phyloP scores from a whole-genome alignment of 2,113 vertebrate species.

The Aviceda subcristata region DNA sequence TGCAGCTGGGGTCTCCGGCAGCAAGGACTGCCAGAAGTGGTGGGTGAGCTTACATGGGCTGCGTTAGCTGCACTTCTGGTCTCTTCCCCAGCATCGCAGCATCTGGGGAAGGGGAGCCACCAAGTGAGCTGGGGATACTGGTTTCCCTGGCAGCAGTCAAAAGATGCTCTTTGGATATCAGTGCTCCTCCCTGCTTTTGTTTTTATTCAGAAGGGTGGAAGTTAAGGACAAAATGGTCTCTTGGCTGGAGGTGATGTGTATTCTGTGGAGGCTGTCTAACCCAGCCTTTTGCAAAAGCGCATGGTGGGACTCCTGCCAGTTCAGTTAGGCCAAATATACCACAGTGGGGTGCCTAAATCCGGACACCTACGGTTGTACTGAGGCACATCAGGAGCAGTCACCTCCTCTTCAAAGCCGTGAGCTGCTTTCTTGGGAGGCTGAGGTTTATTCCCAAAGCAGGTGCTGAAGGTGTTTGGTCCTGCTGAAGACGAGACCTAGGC shows the following conservation, averaged over 20 bases:
- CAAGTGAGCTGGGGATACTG: accelerated
- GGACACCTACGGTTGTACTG: not conserved
- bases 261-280: not conserved
- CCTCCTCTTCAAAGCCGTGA: not conserved
- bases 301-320: not conserved
- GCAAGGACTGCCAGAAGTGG: not conserved
- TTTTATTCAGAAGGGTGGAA: not conserved
- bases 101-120: not conserved
- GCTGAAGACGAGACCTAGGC: not conserved
- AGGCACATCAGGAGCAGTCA: not conserved
- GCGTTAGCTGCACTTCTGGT: not conserved
- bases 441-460: not conserved
- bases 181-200: not conserved
- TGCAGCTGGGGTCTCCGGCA: not conserved
- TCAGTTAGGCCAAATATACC: not conserved
- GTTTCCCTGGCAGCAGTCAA: not conserved
- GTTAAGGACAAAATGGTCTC: not conserved
- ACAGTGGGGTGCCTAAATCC: not conserved
- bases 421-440: not conserved
- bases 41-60: not conserved
- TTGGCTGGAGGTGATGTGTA: not conserved
- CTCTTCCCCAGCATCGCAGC: accelerated
- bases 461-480: not conserved
- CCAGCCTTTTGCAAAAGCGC: not conserved
- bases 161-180: not conserved